These are phyloP conservation scores for Propsilocerus akamusi DNA, from an alignment of 1,140 invertebrate genomes.

Conservation along the genomic window DNA sequence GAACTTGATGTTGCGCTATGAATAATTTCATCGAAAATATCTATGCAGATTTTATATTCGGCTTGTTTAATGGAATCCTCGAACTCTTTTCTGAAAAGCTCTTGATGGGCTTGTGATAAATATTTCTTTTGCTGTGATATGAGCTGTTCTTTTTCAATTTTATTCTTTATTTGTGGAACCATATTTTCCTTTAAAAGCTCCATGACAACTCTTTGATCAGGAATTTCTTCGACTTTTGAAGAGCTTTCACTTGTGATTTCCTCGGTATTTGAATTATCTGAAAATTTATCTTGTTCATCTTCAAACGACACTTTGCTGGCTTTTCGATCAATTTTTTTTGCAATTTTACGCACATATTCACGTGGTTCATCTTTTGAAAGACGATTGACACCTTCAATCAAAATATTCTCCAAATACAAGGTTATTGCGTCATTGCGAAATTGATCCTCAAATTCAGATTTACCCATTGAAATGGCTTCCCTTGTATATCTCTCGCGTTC, in stretches of 20 bases:
- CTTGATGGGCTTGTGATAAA: neutral
- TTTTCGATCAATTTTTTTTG: constrained; percentile 37
- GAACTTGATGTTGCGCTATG: neutral
- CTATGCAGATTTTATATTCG: neutral
- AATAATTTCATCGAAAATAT: neutral
- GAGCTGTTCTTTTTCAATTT: neutral
- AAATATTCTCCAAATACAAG: constrained; percentile 40
- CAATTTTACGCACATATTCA: constrained; percentile 29
- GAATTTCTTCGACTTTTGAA: constrained; percentile 9
- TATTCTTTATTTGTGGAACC: neutral
- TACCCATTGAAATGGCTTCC: constrained; percentile 45
- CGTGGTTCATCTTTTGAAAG: constrained; percentile 32
- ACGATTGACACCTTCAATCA: constrained; percentile 36
- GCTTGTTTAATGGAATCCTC: neutral
- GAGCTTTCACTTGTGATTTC: constrained; percentile 3
- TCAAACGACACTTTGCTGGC: constrained; percentile 12
- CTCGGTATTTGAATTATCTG: neutral
- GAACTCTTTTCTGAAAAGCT: neutral
- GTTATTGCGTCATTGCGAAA: constrained; percentile 35
- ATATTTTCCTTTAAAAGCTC: constrained; percentile 4
- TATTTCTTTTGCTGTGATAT: neutral
- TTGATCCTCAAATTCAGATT: constrained; percentile 39
- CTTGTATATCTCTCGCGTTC: constrained; percentile 39
- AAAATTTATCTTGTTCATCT: neutral
- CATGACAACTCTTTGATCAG: constrained; percentile 4